A percentile compares a stretch with the other conserved stretches of the same genome.
phyloP scores from a whole-genome alignment of 2,888 invertebrate species.

The Drosophila cognata region DNA sequence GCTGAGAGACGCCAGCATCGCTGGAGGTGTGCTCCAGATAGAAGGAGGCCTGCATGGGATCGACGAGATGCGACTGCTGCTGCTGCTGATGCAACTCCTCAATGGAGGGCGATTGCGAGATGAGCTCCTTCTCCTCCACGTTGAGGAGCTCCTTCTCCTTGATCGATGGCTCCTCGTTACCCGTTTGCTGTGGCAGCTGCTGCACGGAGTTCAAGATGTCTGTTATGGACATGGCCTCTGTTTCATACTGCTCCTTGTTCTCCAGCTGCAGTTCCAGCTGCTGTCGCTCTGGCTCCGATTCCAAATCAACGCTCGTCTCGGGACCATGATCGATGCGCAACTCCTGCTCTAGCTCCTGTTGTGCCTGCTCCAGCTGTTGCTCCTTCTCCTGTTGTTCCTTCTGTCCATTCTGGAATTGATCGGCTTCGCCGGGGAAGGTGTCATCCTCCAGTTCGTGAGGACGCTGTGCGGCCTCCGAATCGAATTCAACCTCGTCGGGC shows the following conservation, averaged over 20 bases:
- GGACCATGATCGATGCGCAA: slow-evolving; percentile 14
- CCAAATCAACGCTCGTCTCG: slow-evolving; percentile 18
- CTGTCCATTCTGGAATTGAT: slow-evolving; percentile 56
- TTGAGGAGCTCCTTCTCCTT: slow-evolving; percentile 76
- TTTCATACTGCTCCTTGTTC: neutral
- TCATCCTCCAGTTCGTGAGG: slow-evolving; percentile 81
- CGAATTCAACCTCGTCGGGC: slow-evolving; percentile 83
- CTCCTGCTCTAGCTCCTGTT: slow-evolving; percentile 1
- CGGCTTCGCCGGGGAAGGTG: slow-evolving; percentile 46
- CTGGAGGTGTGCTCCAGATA: slow-evolving; percentile 71
- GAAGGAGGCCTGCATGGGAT: slow-evolving; percentile 81
- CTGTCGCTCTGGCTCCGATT: slow-evolving; percentile 10
- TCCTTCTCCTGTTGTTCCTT: slow-evolving; percentile 11
- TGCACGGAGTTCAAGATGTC: slow-evolving; percentile 84
- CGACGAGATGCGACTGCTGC: slow-evolving; percentile 38
- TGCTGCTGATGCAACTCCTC: slow-evolving; percentile 76
- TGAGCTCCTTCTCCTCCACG: slow-evolving; percentile 80
- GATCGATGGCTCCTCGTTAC: slow-evolving; percentile 52
- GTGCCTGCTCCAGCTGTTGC: slow-evolving; percentile 46
- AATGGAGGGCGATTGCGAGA: slow-evolving; percentile 81
- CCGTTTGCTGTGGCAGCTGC: slow-evolving; percentile 71
- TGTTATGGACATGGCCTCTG: slow-evolving; percentile 72
- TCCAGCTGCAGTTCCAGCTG: slow-evolving; percentile 1
- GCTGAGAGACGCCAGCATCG: slow-evolving; percentile 40
- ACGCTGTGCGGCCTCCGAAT: slow-evolving; percentile 81